phyloP scores from a whole-genome alignment of 2,797 vertebrate genomes.

The Anguilla marmorata region DNA sequence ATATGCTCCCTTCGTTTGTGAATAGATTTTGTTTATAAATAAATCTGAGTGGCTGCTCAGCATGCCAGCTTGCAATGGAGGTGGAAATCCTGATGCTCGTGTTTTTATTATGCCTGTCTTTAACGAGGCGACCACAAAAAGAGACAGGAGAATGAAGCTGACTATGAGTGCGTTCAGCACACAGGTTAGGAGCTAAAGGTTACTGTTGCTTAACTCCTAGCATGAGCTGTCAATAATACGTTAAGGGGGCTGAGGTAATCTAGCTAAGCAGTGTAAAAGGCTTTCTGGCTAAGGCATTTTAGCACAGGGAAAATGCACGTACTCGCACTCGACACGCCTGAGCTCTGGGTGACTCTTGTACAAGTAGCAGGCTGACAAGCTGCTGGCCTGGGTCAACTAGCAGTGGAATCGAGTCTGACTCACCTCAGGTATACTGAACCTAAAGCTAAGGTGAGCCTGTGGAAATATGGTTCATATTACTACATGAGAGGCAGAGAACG shows the following conservation, averaged over 20 bases:
- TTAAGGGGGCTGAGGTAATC: neutral
- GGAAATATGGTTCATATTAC: neutral
- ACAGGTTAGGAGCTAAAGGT: neutral
- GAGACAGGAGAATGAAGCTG: neutral
- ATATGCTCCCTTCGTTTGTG: neutral
- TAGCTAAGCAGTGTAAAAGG: neutral
- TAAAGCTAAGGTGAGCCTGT: neutral
- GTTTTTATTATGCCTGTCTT: neutral
- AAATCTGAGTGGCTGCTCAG: neutral
- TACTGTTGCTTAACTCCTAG: neutral
- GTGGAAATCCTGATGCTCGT: neutral
- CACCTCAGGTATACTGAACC: neutral
- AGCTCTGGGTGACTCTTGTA: neutral
- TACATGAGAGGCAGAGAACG: neutral
- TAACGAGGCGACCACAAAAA: neutral
- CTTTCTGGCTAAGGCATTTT: neutral
- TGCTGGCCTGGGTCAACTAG: neutral
- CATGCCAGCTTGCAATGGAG: neutral
- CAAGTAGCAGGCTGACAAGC: neutral
- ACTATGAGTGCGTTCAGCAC: neutral
- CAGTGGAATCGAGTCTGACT: neutral
- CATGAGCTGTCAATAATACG: neutral
- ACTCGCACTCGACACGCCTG: neutral
- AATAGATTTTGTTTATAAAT: conserved; percentile 11
- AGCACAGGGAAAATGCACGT: neutral